Percentiles rank a stretch among this genome's conserved stretches.
Evolutionary conservation across 2,113 vertebrate species (phyloP).

Genomic region (Irena cyanogastra): DNA sequence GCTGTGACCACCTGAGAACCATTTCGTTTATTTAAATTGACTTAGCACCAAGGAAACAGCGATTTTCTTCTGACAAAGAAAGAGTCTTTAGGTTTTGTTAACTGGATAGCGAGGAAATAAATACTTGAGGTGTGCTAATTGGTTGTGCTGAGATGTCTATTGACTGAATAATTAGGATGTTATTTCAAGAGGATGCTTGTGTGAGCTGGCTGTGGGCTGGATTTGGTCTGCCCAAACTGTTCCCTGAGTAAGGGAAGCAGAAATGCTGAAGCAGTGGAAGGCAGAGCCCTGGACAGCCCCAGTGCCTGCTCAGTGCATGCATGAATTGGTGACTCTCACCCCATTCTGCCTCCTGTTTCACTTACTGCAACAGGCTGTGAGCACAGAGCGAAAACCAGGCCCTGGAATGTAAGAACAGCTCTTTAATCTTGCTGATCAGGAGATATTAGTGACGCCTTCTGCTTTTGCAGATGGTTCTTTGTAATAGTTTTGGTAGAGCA

Average conservation of each 20-base stretch:
- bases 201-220: background rate
- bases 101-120: background rate
- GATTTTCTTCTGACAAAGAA: background rate
- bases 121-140: background rate
- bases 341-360: background rate
- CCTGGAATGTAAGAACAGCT: background rate
- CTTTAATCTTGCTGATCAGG: background rate
- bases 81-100: background rate
- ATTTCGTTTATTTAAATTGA: background rate
- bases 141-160: background rate
- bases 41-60: background rate
- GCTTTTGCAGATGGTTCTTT: background rate
- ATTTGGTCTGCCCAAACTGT: background rate
- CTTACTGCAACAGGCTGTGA: background rate
- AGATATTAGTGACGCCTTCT: background rate
- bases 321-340: background rate
- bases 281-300: background rate
- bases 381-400: background rate
- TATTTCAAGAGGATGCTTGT: background rate
- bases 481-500: background rate
- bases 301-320: background rate
- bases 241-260: background rate
- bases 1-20: background rate
- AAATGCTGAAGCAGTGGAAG: background rate
- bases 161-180: background rate